Conservation (phyloP, 1,140 invertebrate species). For the Antheraea pernyi region DNA sequence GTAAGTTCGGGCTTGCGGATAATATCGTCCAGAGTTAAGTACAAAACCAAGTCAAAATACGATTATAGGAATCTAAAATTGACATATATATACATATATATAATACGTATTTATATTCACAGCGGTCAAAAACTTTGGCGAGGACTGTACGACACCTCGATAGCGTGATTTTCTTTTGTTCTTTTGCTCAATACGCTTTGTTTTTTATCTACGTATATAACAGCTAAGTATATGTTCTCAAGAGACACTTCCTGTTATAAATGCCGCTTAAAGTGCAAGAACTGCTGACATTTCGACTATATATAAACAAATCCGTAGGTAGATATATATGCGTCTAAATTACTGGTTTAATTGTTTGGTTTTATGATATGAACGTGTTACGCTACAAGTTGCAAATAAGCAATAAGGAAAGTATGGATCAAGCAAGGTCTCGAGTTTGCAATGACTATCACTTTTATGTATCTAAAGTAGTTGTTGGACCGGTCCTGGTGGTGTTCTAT, state of each 20-base stretch:
- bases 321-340: background rate
- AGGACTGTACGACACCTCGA: no score
- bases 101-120: no score
- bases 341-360: background rate
- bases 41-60: no score
- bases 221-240: no score
- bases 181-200: no score
- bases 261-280: background rate
- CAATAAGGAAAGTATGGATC: slow-evolving; percentile 10
- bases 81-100: no score
- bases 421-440: slow-evolving; percentile 36
- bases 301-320: background rate
- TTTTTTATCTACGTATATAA: no score
- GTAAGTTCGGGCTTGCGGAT: no score
- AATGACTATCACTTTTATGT: slow-evolving; percentile 49
- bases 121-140: no score
- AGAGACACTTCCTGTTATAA: background rate
- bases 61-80: no score
- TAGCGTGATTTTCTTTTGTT: no score
- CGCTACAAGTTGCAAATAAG: background rate
- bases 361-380: background rate
- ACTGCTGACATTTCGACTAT: background rate
- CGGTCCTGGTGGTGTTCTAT: slow-evolving; percentile 27
- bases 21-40: no score
- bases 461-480: slow-evolving; percentile 33